Conservation (phyloP, 1,140 invertebrate species). For the Bombus terrestris region DNA sequence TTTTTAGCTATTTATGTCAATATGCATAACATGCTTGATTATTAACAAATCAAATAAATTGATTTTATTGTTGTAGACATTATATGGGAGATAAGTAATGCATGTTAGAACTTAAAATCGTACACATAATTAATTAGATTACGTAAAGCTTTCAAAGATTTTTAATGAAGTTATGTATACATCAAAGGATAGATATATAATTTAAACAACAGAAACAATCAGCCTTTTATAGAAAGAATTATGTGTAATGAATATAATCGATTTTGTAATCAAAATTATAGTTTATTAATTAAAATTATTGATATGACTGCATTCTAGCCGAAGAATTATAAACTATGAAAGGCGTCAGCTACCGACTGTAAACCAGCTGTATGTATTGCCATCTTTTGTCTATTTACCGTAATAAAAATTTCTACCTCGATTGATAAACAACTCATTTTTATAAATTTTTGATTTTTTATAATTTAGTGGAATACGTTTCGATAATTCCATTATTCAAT, state of each 20-base stretch:
- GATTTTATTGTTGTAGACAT: not conserved
- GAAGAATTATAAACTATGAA: slow-evolving; percentile 59
- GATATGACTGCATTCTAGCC: slow-evolving; percentile 63
- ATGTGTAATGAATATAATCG: slow-evolving; percentile 59
- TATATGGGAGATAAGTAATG: not conserved
- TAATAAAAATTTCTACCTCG: not conserved
- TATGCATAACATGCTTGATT: too few relatives aligned
- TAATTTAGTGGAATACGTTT: not conserved
- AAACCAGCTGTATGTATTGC: slow-evolving; percentile 3
- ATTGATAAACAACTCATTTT: not conserved
- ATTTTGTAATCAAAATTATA: slow-evolving; percentile 40
- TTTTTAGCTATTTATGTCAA: too few relatives aligned
- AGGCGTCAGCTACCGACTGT: slow-evolving; percentile 37
- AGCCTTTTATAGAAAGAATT: not conserved
- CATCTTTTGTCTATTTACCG: not conserved
- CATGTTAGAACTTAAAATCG: not conserved
- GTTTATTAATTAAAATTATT: slow-evolving; percentile 61
- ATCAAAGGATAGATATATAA: not conserved
- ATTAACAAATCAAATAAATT: not conserved
- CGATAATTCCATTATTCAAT: not conserved
- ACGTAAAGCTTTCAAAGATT: not conserved
- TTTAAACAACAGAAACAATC: not conserved
- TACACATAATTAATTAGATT: not conserved
- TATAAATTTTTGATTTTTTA: not conserved
- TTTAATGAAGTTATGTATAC: not conserved